Evolutionary conservation across 2,797 vertebrate genomes (phyloP).

Genomic region (Phylloscopus collybita): DNA sequence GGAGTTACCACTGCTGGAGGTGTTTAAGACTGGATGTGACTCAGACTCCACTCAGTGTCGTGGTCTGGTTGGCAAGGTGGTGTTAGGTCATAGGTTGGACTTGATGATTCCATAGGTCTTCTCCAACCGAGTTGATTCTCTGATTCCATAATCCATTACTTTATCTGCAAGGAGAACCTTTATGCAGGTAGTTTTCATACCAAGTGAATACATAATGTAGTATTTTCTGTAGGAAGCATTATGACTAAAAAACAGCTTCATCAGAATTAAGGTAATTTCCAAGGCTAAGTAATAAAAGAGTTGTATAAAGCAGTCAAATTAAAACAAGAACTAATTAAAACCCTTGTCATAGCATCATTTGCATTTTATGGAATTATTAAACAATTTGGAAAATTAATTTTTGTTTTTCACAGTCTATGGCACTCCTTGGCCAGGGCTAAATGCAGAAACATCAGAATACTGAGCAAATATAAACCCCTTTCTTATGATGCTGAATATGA

Average conservation of each 20-base stretch:
- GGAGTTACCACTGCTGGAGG: fast-evolving
- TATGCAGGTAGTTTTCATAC: neutral
- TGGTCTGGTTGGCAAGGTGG: neutral
- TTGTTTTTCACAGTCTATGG: neutral
- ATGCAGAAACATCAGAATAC: neutral
- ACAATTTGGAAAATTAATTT: neutral
- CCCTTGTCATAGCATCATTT: neutral
- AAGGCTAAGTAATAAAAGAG: neutral
- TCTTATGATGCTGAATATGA: neutral
- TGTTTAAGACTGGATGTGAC: neutral
- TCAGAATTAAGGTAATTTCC: neutral
- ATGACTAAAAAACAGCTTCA: neutral
- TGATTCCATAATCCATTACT: neutral
- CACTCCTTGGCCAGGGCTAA: neutral
- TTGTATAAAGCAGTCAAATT: neutral
- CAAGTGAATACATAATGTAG: neutral
- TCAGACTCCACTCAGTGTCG: neutral
- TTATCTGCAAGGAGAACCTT: neutral
- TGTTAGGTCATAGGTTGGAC: neutral
- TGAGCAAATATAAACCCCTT: neutral
- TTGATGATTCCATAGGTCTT: neutral
- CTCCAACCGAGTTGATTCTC: neutral
- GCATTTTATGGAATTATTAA: neutral
- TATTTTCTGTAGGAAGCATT: neutral
- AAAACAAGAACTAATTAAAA: neutral